Base-by-base conservation (phyloP, 2,888 invertebrate genomes). In the Hypselothyrea guttata region DNA sequence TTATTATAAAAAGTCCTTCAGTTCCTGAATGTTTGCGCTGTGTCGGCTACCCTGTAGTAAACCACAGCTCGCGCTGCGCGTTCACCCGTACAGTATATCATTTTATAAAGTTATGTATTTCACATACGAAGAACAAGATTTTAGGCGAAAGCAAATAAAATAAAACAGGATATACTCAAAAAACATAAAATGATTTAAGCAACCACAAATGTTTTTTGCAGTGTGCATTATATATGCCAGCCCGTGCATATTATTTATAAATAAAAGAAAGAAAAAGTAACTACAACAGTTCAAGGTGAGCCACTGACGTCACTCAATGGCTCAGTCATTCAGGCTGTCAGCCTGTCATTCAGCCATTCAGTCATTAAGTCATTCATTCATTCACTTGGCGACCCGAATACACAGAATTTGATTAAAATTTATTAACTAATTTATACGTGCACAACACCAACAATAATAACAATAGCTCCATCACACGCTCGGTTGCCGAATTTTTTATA, bases 371-470 rank as follows among this genome's bases (percentile, higher is more conserved):
- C 33, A 58, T 38, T 61, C 41, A 57, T 38, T 40, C 35, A 41
- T 55, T 37, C 35, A 16, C 31, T 22, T 31, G 63, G 46, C 69
- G 68, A 72, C 63, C 67, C 58, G 58, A 67, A 54, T 63, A 55
- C 38, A 30, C 68, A 61, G 65, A 47, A 65, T 84, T 82, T 81
- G 85, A 81, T 81, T 83, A 71, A 84, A 81, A 79, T 81, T 83
- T 85, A 85, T 81, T 75, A 85, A 79, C 69, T 82, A 73, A 84
- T 71, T 83, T 58, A 65, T 56, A 48, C 47, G 56, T 47, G 59
- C 52, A 40, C 44, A 47, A 56, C 60, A 57, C 37, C 40, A 47
- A 62, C 51, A 45, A 53, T 45, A 65, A 66, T 51, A 57, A 63
- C 71, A 56, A 69, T 53, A 47, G 48, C 54, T 13, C 15, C 42